Evolutionary conservation across 1,140 invertebrate species (phyloP).

Genomic region (Drosophila pectinifera): DNA sequence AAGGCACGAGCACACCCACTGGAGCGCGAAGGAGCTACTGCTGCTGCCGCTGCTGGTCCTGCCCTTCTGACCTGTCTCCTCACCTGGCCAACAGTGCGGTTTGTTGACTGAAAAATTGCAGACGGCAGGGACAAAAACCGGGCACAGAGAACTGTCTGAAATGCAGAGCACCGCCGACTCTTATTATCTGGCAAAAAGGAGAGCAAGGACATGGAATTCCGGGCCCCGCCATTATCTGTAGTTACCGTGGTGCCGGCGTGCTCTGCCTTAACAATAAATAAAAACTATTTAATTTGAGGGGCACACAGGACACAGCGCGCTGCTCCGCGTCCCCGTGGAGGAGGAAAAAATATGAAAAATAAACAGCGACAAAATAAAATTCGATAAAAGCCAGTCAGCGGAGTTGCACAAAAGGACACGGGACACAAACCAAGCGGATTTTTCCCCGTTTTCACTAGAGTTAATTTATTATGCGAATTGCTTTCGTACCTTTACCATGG

Average conservation of each 20-base stretch:
- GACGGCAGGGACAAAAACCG: slow-evolving; percentile 33
- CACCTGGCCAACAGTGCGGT: slow-evolving; percentile 36
- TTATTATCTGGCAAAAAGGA: slow-evolving; percentile 25
- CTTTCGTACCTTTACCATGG: slow-evolving; percentile 58
- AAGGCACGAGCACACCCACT: slow-evolving; percentile 47
- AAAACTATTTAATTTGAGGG: slow-evolving; percentile 81
- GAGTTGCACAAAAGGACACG: slow-evolving; percentile 24
- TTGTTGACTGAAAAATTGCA: slow-evolving; percentile 61
- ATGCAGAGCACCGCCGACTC: slow-evolving; percentile 32
- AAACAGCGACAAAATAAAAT: slow-evolving; percentile 34
- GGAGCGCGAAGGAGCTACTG: slow-evolving; percentile 3
- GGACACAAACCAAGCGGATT: slow-evolving; percentile 22
- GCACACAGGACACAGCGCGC: slow-evolving; percentile 20
- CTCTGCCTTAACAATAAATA: slow-evolving; percentile 74
- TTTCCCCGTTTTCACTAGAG: slow-evolving; percentile 40
- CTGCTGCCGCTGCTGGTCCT: slow-evolving; percentile 4
- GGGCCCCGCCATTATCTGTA: slow-evolving; percentile 63
- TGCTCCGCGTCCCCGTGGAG: slow-evolving; percentile 11
- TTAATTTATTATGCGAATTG: slow-evolving; percentile 83
- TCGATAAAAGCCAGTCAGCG: slow-evolving; percentile 27
- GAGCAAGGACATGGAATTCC: slow-evolving; percentile 45
- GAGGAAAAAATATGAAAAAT: slow-evolving; percentile 61
- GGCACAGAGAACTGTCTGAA: slow-evolving; percentile 37
- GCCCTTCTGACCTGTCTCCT: slow-evolving; percentile 7
- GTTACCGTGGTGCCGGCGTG: slow-evolving; percentile 43